phyloP scores from a whole-genome alignment of 2,797 vertebrate species.

The Parotocinclus haroldoi region DNA sequence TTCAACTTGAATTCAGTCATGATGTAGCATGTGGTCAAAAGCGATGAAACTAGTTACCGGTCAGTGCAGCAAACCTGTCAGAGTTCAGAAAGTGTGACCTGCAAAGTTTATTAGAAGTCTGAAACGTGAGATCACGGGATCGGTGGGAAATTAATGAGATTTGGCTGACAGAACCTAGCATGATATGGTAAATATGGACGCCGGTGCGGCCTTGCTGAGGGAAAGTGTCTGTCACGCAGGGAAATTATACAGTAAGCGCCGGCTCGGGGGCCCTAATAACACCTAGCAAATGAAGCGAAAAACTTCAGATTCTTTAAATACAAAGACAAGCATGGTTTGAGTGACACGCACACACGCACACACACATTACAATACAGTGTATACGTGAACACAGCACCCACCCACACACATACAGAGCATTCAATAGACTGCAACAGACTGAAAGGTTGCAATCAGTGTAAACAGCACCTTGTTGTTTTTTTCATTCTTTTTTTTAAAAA shows the following conservation, averaged over 20 bases:
- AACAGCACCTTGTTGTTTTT: constrained; percentile 35
- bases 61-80: too few relatives aligned
- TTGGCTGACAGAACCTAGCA: too few relatives aligned
- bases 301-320: constrained; percentile 31
- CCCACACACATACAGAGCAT: constrained; percentile 5
- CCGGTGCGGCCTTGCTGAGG: constrained; percentile 26
- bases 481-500: neutral
- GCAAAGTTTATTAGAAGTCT: too few relatives aligned
- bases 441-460: constrained; percentile 39
- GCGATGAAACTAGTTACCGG: too few relatives aligned
- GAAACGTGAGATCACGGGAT: too few relatives aligned
- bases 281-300: constrained; percentile 33
- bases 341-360: constrained; percentile 22
- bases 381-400: neutral
- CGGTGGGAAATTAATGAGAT: too few relatives aligned
- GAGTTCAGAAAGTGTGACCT: too few relatives aligned
- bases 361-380: constrained; percentile 5
- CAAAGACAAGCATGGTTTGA: constrained; percentile 27
- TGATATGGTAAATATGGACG: constrained; percentile 32
- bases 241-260: constrained; percentile 31
- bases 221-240: constrained; percentile 35
- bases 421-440: constrained; percentile 15
- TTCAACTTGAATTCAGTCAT: too few relatives aligned
- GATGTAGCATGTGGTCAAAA: too few relatives aligned
- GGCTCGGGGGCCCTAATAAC: constrained; percentile 32